Conservation (phyloP, 2,888 invertebrate genomes). For the Tortrix viridana region DNA sequence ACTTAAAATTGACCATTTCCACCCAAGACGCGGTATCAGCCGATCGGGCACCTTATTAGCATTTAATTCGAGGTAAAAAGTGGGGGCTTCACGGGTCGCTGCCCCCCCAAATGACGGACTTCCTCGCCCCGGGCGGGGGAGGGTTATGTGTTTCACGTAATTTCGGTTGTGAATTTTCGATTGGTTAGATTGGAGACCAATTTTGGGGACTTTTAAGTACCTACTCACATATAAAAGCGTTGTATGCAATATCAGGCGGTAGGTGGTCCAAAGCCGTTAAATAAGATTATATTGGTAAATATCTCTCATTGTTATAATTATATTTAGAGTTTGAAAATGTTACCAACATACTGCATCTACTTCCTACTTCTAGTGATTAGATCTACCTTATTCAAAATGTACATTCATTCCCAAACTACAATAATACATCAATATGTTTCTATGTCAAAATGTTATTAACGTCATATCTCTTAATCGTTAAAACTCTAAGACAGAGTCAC, state of each 20-base stretch:
- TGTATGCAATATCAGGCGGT: neutral
- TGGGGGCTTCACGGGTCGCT: constrained; percentile 79
- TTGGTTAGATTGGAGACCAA: constrained; percentile 55
- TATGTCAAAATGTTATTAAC: constrained; percentile 32
- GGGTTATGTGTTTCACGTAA: constrained; percentile 62
- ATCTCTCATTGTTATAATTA: too few species aligned
- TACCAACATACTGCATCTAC: too few species aligned
- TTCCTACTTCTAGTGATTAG: too few species aligned
- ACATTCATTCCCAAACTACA: constrained; percentile 1
- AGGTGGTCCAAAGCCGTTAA: too few species aligned
- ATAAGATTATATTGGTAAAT: too few species aligned
- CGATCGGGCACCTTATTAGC: constrained; percentile 75
- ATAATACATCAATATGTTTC: too few species aligned
- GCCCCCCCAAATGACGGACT: constrained; percentile 79
- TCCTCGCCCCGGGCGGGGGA: constrained; percentile 74
- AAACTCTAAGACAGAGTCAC: constrained; percentile 31
- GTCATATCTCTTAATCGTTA: constrained; percentile 26
- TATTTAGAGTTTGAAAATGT: too few species aligned
- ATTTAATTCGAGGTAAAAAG: constrained; percentile 79
- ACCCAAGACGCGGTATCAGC: constrained; percentile 60
- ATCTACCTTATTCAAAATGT: too few species aligned
- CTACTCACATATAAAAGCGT: constrained; percentile 27
- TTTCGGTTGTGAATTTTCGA: constrained; percentile 54
- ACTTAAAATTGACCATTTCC: constrained; percentile 51
- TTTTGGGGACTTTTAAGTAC: constrained; percentile 45